Conservation (phyloP, 2,888 invertebrate genomes). For the Leptopilina drosophilae region DNA sequence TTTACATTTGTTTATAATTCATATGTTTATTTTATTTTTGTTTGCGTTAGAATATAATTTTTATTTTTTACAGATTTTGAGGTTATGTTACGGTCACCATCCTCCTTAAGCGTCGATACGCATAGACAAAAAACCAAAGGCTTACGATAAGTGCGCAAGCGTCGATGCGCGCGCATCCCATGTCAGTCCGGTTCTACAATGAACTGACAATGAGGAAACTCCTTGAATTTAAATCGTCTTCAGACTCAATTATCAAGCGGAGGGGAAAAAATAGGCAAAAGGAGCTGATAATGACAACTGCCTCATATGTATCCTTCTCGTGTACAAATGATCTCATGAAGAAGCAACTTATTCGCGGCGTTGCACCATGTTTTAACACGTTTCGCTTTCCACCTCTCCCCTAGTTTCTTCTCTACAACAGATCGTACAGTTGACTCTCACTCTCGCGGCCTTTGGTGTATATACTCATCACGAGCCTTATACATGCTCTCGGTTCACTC, state of each 20-base stretch:
- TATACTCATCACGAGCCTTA: conserved; percentile 26
- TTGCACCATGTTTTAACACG: conserved; percentile 57
- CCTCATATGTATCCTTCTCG: background rate
- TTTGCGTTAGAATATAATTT: too few relatives aligned
- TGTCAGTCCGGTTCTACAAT: too few relatives aligned
- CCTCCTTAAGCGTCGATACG: too few relatives aligned
- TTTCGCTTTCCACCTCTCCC: conserved; percentile 42
- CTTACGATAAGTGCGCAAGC: too few relatives aligned
- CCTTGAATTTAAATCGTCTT: background rate
- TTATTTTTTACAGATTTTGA: too few relatives aligned
- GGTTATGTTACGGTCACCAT: too few relatives aligned
- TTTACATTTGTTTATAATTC: too few relatives aligned
- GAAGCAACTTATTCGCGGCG: conserved; percentile 29
- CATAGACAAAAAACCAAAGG: too few relatives aligned
- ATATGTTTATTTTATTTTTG: too few relatives aligned
- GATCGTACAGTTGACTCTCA: conserved; percentile 26
- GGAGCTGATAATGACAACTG: conserved; percentile 15
- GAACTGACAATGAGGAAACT: too few relatives aligned
- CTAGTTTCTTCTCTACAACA: conserved; percentile 43
- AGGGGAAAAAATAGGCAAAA: background rate
- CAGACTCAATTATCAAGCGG: background rate
- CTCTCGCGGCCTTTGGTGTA: conserved; percentile 19
- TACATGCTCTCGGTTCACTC: conserved; percentile 34
- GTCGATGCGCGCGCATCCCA: too few relatives aligned
- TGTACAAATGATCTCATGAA: conserved; percentile 6